phyloP scores from a whole-genome alignment of 1,140 invertebrate species.

The Plodia interpunctella region DNA sequence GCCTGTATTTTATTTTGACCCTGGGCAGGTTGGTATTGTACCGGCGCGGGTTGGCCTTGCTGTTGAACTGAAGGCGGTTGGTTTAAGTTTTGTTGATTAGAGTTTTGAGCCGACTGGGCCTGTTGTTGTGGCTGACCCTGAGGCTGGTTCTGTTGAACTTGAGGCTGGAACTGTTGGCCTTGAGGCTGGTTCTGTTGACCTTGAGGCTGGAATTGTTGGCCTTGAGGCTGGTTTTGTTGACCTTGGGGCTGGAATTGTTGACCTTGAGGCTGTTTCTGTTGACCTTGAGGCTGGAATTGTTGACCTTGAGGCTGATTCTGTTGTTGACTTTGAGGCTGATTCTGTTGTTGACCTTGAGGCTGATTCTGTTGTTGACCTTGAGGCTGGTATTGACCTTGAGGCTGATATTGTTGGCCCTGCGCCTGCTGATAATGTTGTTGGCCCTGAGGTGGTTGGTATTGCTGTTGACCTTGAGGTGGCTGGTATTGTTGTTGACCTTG shows the following conservation, averaged over 20 bases:
- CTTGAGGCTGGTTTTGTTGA: constrained; percentile 17
- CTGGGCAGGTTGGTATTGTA: constrained; percentile 22
- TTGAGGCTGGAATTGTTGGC: constrained; percentile 12
- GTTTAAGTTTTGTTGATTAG: neutral
- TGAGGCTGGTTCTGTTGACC: constrained; percentile 16
- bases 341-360: constrained; percentile 17
- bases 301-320: constrained; percentile 27
- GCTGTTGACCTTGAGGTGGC: constrained; percentile 15
- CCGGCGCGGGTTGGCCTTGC: constrained; percentile 17
- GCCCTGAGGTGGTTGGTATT: constrained; percentile 11
- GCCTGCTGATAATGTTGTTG: constrained; percentile 17
- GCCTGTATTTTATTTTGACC: constrained; percentile 20
- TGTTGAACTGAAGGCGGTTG: constrained; percentile 15
- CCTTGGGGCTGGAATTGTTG: constrained; percentile 21
- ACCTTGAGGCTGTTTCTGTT: constrained; percentile 13
- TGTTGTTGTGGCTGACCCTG: constrained; percentile 3
- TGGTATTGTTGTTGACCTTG: constrained; percentile 18
- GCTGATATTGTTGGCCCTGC: too few species aligned
- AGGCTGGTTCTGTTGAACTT: constrained; percentile 20
- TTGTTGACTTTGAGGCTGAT: constrained; percentile 21
- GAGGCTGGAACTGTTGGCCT: constrained; percentile 25
- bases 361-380: constrained; percentile 9
- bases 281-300: constrained; percentile 13
- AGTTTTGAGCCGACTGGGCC: neutral
- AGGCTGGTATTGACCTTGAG: constrained; percentile 1